A percentile compares a stretch with the other conserved stretches of the same genome.
Conservation (phyloP, 1,140 invertebrate genomes). For the Cecropterus lyciades region DNA sequence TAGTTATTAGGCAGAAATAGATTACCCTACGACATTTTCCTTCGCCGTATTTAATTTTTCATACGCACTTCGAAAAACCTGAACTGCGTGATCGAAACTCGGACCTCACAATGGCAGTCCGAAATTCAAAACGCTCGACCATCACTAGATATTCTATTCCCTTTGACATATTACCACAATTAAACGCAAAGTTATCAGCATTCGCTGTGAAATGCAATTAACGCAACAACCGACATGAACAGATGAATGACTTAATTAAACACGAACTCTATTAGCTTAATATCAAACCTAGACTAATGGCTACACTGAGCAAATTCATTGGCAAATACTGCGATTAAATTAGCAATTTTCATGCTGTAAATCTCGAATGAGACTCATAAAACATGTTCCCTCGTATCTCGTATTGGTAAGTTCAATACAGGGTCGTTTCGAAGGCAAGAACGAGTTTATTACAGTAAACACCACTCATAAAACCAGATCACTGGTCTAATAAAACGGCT, state of each 20-base stretch:
- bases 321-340: constrained; percentile 19
- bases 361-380: constrained; percentile 13
- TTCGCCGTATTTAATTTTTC: no score
- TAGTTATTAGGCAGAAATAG: no score
- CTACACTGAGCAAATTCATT: constrained; percentile 9
- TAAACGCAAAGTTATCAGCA: constrained; percentile 10
- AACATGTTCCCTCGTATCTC: constrained; percentile 17
- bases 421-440: constrained; percentile 46
- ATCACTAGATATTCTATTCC: no score
- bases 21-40: no score
- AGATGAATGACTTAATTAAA: constrained; percentile 26
- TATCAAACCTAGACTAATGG: constrained; percentile 18
- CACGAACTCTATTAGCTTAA: constrained; percentile 25
- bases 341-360: constrained; percentile 12
- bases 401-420: constrained; percentile 42
- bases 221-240: constrained; percentile 17
- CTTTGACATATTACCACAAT: no score
- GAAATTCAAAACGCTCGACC: no score
- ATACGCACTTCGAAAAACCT: no score
- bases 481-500: constrained; percentile 55
- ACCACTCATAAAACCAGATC: constrained; percentile 65
- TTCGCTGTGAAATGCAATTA: constrained; percentile 29
- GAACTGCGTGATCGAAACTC: no score
- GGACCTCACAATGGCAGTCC: no score
- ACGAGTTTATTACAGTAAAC: constrained; percentile 53